These are phyloP conservation scores for Diglossa cyanea DNA, from an alignment of 2,797 vertebrate species.

Conservation along the genomic window DNA sequence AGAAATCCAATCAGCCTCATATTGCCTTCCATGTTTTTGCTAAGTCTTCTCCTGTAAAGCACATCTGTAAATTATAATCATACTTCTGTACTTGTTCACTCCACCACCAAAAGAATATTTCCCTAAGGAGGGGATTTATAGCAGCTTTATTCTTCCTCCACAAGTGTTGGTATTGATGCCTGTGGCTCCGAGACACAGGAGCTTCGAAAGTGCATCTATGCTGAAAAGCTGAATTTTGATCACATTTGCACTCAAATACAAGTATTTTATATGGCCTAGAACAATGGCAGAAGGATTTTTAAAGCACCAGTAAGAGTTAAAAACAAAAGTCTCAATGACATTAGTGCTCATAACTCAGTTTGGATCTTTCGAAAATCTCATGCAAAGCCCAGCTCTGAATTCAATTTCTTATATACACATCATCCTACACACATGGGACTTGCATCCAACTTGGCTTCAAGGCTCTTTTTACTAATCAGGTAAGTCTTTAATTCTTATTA, in stretches of 20 bases:
- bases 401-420: background rate
- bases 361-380: background rate
- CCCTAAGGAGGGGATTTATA: background rate
- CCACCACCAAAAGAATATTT: background rate
- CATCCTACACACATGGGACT: background rate
- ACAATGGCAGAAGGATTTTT: background rate
- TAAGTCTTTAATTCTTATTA: background rate
- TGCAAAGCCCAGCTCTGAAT: background rate
- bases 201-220: background rate
- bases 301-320: background rate
- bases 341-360: background rate
- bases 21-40: background rate
- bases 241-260: background rate
- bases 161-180: background rate
- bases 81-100: background rate
- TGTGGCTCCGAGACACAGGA: background rate
- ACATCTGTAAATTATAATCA: background rate
- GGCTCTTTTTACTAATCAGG: background rate
- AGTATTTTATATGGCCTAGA: background rate
- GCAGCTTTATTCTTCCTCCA: background rate
- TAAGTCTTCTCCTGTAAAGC: background rate
- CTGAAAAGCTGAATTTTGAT: background rate
- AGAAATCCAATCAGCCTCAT: background rate
- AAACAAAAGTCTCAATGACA: background rate
- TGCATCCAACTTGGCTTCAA: background rate